Evolutionary conservation across 2,113 vertebrate species (phyloP).

Genomic region (Ploceus nigricollis): DNA sequence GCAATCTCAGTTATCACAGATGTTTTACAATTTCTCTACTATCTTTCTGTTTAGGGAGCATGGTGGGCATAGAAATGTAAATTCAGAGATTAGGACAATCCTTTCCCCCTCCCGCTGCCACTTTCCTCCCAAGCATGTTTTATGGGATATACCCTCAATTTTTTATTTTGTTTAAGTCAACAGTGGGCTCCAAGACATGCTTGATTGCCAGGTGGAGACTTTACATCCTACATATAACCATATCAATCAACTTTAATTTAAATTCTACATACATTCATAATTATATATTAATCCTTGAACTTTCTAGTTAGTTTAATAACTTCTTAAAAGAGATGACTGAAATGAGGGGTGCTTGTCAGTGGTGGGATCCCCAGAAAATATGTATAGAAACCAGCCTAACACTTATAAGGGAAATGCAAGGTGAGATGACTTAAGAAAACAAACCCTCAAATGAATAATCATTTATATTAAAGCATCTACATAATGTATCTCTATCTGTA

Average conservation of each 20-base stretch:
- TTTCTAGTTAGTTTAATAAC: not conserved
- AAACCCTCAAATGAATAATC: rapidly evolving
- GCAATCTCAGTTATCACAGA: not conserved
- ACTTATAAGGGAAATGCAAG: not conserved
- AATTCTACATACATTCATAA: not conserved
- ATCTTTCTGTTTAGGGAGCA: not conserved
- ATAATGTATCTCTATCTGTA: not conserved
- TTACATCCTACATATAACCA: not conserved
- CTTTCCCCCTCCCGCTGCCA: rapidly evolving
- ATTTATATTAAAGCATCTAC: not conserved
- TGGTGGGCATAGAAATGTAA: not conserved
- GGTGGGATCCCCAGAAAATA: not conserved
- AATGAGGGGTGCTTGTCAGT: not conserved
- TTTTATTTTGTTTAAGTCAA: not conserved
- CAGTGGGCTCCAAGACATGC: rapidly evolving
- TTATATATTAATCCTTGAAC: not conserved
- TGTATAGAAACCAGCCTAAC: not conserved
- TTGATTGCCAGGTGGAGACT: not conserved
- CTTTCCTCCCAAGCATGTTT: not conserved
- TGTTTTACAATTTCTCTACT: not conserved
- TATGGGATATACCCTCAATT: not conserved
- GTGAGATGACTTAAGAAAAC: not conserved
- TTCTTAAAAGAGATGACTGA: not conserved
- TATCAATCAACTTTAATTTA: not conserved
- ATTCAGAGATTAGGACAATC: not conserved